These are phyloP conservation scores for Apocrypta bakeri DNA, from an alignment of 1,140 invertebrate genomes.

Conservation along the genomic window DNA sequence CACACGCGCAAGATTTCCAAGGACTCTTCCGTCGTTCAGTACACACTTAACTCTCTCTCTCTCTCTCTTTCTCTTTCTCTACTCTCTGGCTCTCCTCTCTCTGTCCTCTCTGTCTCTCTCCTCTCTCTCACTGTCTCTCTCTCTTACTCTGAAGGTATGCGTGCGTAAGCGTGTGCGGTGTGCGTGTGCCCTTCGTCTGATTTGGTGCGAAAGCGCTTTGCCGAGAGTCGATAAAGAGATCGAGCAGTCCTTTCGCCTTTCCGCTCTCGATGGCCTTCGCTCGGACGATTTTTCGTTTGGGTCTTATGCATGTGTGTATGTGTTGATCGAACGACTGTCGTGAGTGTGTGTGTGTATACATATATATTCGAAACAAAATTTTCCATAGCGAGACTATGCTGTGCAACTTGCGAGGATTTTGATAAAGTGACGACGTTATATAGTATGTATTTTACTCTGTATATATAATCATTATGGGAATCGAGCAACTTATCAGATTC, in stretches of 20 bases:
- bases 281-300: not conserved
- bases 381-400: not conserved
- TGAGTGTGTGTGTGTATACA: too few relatives aligned
- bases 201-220: not conserved
- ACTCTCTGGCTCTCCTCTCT: too few relatives aligned
- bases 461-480: too few relatives aligned
- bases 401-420: not conserved
- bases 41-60: too few relatives aligned
- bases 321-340: not conserved
- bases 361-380: too few relatives aligned
- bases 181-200: not conserved
- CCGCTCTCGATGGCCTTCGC: not conserved
- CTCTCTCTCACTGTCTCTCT: not conserved
- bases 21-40: conserved; percentile 9
- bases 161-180: too few relatives aligned
- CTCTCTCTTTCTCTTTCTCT: too few relatives aligned
- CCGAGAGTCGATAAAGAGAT: conserved; percentile 17
- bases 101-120: too few relatives aligned
- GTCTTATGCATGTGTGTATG: too few relatives aligned
- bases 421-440: too few relatives aligned
- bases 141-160: not conserved
- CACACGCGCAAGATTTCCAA: not conserved
- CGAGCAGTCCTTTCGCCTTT: conserved; percentile 13
- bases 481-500: too few relatives aligned
- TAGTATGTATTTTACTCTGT: too few relatives aligned